Evolutionary conservation across 1,140 invertebrate species (phyloP), one percentile per base, ranked within the genome.

Genomic region (Trachelipus rathkii): DNA sequence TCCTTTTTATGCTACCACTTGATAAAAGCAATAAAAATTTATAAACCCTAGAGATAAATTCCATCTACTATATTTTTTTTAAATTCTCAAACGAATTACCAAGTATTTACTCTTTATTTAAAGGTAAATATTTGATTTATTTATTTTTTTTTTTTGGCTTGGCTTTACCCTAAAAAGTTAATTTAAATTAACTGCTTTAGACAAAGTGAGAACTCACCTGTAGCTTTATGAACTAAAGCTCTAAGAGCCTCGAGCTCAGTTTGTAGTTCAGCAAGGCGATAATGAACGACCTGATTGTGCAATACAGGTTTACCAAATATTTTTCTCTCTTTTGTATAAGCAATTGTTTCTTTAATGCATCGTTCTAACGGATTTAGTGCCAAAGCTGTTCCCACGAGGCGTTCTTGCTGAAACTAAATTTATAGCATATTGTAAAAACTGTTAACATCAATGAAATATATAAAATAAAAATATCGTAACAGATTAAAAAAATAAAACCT

Each of bases 241-340:
- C 72, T 77, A 10, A 81, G 72, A 0, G 92, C 90, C 84, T 99
- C 96, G 44, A 98, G 88, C 15, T 93, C 94, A 76, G 95, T 91
- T 0, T 93, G 91, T 95, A 99, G 98, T 82, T 99, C 97, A 43
- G 97, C 95, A 10, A 99, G 85, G 87, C 98, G 91, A 85, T 98
- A 98, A 45, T 94, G 90, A 7, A 99, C 91, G 69, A 80, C 82
- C 83, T 87, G 93, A 84, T 95, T 92, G 10, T 89, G 84, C 0
- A 90, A 89, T 83, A 99, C 96, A 15, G 89, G 89, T 72, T 91
- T 91, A 53, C 95, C 95, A 86, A 99, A 98, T 0, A 96, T 90
- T 87, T 97, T 98, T 46, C 97, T 89, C 86, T 99, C 94, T 72
- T 95, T 84, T 0, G 96, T 86, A 85, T 99, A 99, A 84, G 96